Evolutionary conservation across 1,140 invertebrate species (phyloP).

Genomic region (Drosophila dunni): DNA sequence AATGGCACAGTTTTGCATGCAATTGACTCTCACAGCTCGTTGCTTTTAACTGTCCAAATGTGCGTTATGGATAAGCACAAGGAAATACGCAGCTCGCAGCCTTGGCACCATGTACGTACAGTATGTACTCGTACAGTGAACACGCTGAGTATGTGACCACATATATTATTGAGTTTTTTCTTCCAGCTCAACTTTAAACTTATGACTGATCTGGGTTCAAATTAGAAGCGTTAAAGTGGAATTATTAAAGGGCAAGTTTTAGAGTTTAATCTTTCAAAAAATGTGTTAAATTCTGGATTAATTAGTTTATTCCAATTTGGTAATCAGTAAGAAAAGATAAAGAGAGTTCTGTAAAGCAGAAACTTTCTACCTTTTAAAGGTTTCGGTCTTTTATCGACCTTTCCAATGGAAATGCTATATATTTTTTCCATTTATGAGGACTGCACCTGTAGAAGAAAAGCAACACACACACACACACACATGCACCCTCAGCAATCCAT

Average conservation of each 20-base stretch:
- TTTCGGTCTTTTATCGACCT: too few relatives aligned
- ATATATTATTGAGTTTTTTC: neutral
- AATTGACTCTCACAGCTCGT: slow-evolving; percentile 83
- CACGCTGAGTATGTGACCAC: neutral
- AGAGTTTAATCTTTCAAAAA: neutral
- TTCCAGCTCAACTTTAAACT: slow-evolving; percentile 16
- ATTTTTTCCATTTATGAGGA: too few relatives aligned
- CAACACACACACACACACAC: slow-evolving; percentile 2
- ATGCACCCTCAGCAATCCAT: slow-evolving; percentile 5
- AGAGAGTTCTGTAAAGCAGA: too few relatives aligned
- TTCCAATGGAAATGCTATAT: too few relatives aligned
- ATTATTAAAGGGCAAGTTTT: neutral
- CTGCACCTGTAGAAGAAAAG: too few relatives aligned
- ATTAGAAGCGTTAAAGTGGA: neutral
- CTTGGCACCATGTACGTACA: neutral
- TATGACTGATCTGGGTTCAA: neutral
- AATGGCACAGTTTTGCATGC: slow-evolving; percentile 82
- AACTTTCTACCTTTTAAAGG: too few relatives aligned
- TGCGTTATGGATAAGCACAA: slow-evolving; percentile 44
- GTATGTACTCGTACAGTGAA: neutral
- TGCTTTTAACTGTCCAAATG: slow-evolving; percentile 76
- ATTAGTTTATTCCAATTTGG: too few relatives aligned
- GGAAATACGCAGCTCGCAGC: neutral
- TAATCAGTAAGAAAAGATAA: too few relatives aligned
- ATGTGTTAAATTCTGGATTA: too few relatives aligned